Percentiles rank a stretch among this genome's conserved stretches.
Conservation (phyloP, 2,113 vertebrate genomes). For the Oostethus manadensis region DNA sequence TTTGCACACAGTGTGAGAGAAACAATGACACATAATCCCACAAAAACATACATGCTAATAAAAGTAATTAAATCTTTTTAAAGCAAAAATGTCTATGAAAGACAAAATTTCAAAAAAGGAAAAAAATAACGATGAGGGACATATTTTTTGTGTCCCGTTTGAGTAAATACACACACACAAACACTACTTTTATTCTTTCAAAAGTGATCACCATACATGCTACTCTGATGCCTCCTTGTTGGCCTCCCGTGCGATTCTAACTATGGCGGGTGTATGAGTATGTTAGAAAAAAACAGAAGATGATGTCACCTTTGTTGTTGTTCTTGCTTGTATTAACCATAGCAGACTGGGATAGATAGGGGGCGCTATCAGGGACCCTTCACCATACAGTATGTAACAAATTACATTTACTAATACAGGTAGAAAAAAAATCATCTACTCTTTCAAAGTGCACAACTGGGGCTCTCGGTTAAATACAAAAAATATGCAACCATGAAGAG, state of each 20-base stretch:
- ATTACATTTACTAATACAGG: slow-evolving; percentile 66
- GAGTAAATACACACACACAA: slow-evolving; percentile 49
- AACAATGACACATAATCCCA: slow-evolving; percentile 29
- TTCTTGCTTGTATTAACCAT: slow-evolving; percentile 1
- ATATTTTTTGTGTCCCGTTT: slow-evolving; percentile 18
- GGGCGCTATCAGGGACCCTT: slow-evolving; percentile 22
- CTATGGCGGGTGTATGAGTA: background rate
- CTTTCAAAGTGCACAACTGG: slow-evolving; percentile 70
- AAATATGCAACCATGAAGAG: slow-evolving; percentile 33
- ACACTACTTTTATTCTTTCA: slow-evolving; percentile 12
- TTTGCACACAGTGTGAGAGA: slow-evolving; percentile 12
- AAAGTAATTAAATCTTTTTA: slow-evolving; percentile 14
- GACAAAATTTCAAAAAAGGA: slow-evolving; percentile 24
- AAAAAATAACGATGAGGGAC: slow-evolving; percentile 26
- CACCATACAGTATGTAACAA: slow-evolving; percentile 47
- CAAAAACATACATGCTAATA: slow-evolving; percentile 13
- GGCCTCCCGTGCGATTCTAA: slow-evolving; percentile 11
- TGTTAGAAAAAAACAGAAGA: slow-evolving; percentile 10
- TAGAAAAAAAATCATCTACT: slow-evolving; percentile 55
- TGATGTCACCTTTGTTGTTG: background rate
- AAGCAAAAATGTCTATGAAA: slow-evolving; percentile 35
- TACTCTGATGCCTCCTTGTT: slow-evolving; percentile 12
- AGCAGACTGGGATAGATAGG: slow-evolving; percentile 30
- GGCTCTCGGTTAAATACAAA: slow-evolving; percentile 49
- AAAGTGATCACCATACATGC: slow-evolving; percentile 9